Evolutionary conservation across 2,113 vertebrate species (phyloP), one percentile per base, ranked within the genome.

Genomic region (Coracopsis vasa): DNA sequence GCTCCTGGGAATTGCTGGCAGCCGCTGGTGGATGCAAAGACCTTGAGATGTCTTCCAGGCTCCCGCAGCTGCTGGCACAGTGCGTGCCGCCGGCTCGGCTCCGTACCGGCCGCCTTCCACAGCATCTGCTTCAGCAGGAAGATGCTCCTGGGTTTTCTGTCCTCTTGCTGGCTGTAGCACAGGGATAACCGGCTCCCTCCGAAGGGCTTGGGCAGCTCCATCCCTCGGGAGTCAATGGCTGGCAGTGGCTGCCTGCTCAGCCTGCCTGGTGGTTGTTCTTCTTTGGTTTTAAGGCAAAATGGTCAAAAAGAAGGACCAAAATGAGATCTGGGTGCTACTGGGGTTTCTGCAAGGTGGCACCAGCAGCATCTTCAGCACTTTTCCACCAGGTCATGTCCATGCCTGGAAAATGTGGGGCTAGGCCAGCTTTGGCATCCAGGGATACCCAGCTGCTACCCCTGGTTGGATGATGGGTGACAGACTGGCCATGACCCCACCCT

Each of bases 1-100:
- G 7, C 88, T 86, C 92, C 58, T 9, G 90, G 90, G 95, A 90
- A 47, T 79, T 13, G 5, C 51, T 89, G 86, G 62, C 93, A 88
- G 89, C 44, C 3, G 20, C 50, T 53, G 74, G 74, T 21, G 35
- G 50, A 80, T 64, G 82, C 24, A 35, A 87, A 92, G 95, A 95
- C 96, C 93, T 96, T 95, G 93, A 95, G 87, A 89, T 87, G 95
- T 65, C 92, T 95, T 87, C 84, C 64, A 82, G 78, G 71, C 25
- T 81, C 86, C 78, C 3, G 18, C 65, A 23, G 94, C 80, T 86
- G 84, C 86, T 50, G 24, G 53, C 44, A 4, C 35, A 16, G 53
- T 3, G 3, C 1, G n/a, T 58, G 91, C 71, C 21, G 3, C 29
- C 11, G 2, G 23, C 47, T 33, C 5, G 2, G 70, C 70, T 65